Evolutionary conservation across 2,113 vertebrate genomes (phyloP).

Genomic region (Ictalurus furcatus): DNA sequence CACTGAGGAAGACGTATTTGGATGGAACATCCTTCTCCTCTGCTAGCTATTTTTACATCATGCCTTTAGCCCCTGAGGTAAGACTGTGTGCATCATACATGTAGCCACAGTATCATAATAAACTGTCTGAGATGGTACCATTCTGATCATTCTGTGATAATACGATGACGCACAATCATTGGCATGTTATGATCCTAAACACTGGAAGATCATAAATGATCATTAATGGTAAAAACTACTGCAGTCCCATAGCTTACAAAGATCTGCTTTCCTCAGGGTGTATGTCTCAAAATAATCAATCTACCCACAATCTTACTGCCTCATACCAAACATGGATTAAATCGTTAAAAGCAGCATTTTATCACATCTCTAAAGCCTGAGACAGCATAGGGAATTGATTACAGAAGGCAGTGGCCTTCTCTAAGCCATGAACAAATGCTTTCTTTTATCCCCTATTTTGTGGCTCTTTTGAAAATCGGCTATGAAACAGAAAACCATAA

Average conservation of each 20-base stretch:
- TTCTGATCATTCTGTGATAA: neutral
- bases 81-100: constrained; percentile 16
- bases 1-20: neutral
- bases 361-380: constrained; percentile 42
- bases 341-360: constrained; percentile 42
- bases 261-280: constrained; percentile 20
- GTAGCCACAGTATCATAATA: neutral
- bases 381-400: constrained; percentile 40
- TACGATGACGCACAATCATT: neutral
- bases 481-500: constrained; percentile 37
- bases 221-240: constrained; percentile 33
- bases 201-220: constrained; percentile 39
- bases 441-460: constrained; percentile 7
- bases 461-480: constrained; percentile 21
- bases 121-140: neutral
- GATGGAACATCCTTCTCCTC: constrained; percentile 3
- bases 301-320: constrained; percentile 31
- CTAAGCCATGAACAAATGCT: constrained; percentile 16
- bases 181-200: constrained; percentile 2
- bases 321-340: constrained; percentile 43
- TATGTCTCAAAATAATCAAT: constrained; percentile 33
- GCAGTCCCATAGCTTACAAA: constrained; percentile 40
- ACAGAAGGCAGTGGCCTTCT: constrained; percentile 20
- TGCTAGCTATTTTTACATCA: constrained; percentile 48
- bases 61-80: constrained; percentile 28